Evolutionary conservation across 2,888 invertebrate genomes (phyloP).

Genomic region (Zeuzera pyrina): DNA sequence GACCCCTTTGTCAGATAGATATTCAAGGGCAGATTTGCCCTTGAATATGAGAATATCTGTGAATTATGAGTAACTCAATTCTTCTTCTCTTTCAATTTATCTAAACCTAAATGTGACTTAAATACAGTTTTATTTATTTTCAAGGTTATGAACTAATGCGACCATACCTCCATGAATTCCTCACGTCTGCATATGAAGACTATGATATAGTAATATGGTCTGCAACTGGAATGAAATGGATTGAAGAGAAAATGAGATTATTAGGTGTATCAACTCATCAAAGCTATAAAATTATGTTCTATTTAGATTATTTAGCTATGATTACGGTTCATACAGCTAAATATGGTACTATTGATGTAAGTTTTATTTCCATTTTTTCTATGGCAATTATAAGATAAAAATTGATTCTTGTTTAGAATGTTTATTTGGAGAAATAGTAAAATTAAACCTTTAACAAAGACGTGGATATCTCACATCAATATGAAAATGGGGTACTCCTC

Average conservation of each 20-base stretch:
- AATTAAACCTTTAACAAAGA: no score
- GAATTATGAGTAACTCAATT: background rate
- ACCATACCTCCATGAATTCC: constrained; percentile 95
- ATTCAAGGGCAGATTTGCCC: no score
- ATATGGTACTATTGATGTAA: constrained; percentile 92
- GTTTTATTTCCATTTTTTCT: constrained; percentile 19
- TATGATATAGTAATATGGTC: constrained; percentile 99
- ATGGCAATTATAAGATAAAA: background rate
- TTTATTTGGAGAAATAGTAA: no score
- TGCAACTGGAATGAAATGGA: constrained; percentile 98
- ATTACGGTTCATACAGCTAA: constrained; percentile 93
- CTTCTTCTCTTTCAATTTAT: background rate
- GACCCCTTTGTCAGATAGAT: no score
- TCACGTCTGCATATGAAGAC: constrained; percentile 87
- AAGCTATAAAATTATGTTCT: constrained; percentile 93
- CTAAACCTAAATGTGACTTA: background rate
- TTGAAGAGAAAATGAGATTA: constrained; percentile 96
- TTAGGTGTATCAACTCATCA: constrained; percentile 88
- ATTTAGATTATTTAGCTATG: constrained; percentile 94
- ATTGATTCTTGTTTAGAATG: background rate
- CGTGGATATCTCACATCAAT: no score
- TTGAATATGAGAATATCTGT: background rate
- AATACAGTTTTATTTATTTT: constrained; percentile 2
- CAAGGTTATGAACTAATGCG: constrained; percentile 90
- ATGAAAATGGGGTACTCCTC: no score